Percentiles rank a stretch among this genome's conserved stretches.
These are phyloP conservation scores for Lophotis ruficrista DNA, from an alignment of 2,113 vertebrate species.

Conservation along the genomic window DNA sequence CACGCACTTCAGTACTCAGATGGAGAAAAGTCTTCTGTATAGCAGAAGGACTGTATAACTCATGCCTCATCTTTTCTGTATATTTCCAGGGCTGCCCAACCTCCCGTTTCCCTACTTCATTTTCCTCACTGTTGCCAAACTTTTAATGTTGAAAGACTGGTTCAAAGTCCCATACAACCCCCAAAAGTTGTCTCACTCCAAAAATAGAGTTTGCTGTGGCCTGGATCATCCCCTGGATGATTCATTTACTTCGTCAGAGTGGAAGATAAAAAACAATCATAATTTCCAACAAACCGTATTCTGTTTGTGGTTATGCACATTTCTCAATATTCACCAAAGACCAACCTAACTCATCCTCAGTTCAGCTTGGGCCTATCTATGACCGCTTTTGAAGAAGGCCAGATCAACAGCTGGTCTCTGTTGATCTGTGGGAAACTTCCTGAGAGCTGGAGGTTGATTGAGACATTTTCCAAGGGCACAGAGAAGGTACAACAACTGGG, in stretches of 20 bases:
- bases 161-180: neutral
- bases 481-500: neutral
- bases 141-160: neutral
- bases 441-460: neutral
- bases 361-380: neutral
- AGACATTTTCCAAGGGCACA: neutral
- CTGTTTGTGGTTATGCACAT: neutral
- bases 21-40: neutral
- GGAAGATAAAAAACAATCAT: neutral
- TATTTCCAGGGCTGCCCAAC: neutral
- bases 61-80: neutral
- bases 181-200: neutral
- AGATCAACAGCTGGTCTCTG: neutral
- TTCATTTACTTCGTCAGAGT: neutral
- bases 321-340: neutral
- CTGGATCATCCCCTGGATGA: neutral
- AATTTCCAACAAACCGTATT: neutral
- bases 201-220: neutral
- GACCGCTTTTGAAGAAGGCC: neutral
- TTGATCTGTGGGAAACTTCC: neutral
- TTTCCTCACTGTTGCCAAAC: neutral
- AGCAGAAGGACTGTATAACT: neutral
- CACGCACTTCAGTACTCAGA: neutral
- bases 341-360: neutral
- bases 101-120: neutral